Base-by-base conservation (phyloP, 1,140 invertebrate species). In the Chlorops oryzae region DNA sequence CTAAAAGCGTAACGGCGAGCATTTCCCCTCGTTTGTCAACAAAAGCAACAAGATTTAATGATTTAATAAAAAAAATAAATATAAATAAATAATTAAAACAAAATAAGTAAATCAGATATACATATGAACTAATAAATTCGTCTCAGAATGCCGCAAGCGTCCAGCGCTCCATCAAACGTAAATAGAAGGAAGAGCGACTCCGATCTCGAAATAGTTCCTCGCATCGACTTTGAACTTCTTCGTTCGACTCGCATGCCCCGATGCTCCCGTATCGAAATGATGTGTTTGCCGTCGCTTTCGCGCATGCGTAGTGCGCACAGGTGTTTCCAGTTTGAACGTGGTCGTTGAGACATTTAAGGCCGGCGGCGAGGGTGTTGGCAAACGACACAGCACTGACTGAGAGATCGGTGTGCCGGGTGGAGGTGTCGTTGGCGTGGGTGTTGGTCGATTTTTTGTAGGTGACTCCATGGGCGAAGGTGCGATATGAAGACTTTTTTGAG, bases 21-120 rank as follows among this genome's bases (percentile, higher is more conserved):
- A 48, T 69, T 69, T 64, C 58, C 65, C 65, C 65, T 59, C 57
- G 65, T 69, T 69, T 69, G 65, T 69, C 65, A 69, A 63, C 63
- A 55, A 57, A 43, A 53, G 28, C 38, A 47, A 42, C 47, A 48
- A 48, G 37, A 47, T 47, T 48, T 13, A 47, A 13, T 25, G 5
- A 38, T 9, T 13, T 32, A 32, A 10, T 32, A 15, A 9, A 22
- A 12, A 17, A 39, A 32, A 21, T 41, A 24, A 49, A 49, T 27
- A 39, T 39, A 49, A 42, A 42, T 24, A 18, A 18, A 32, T 10
- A 32, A 27, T 49, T 28, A 49, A 40, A 27, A 40, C 47, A 17
- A 23, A 47, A 38, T 10, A 47, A 24, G 21, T 18, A 27, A n/a
- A 35, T 21, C 15, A 10, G 15, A 32, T 10, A 32, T 10, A 32